These are phyloP conservation scores for Melanotaenia duboulayi DNA, from an alignment of 2,113 vertebrate species.

Conservation along the genomic window DNA sequence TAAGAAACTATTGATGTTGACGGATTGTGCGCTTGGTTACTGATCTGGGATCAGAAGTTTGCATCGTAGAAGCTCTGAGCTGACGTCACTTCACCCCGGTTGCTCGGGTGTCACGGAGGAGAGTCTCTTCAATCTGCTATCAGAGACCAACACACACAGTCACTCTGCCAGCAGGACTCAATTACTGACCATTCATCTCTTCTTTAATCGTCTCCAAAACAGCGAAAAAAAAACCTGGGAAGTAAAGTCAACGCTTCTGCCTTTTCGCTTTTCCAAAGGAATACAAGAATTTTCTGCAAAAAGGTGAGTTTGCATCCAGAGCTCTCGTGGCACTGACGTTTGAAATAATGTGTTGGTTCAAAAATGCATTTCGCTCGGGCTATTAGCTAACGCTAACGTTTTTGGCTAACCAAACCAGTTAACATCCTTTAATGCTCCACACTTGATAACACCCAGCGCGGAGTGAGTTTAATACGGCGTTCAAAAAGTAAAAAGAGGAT, in stretches of 20 bases:
- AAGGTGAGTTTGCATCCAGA: constrained; percentile 64
- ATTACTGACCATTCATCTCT: constrained; percentile 40
- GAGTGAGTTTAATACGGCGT: constrained; percentile 3
- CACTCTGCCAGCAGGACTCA: constrained; percentile 43
- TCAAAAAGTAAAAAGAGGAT: neutral
- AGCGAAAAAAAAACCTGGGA: constrained; percentile 40
- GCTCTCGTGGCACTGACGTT: neutral
- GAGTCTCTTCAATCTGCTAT: constrained; percentile 79
- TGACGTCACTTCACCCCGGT: constrained; percentile 87
- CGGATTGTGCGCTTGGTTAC: neutral
- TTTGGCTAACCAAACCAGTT: constrained; percentile 2
- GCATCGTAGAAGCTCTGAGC: constrained; percentile 60
- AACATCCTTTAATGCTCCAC: constrained; percentile 29
- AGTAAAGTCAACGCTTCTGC: constrained; percentile 41
- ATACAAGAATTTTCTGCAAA: constrained; percentile 5
- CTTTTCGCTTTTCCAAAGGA: constrained; percentile 8
- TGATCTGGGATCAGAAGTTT: constrained; percentile 4
- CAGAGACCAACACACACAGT: constrained; percentile 56
- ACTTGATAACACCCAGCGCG: constrained; percentile 14
- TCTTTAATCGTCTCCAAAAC: constrained; percentile 27
- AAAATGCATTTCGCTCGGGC: constrained; percentile 7
- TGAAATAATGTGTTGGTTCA: constrained; percentile 5
- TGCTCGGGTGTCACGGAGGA: constrained; percentile 84
- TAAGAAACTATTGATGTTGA: too few species aligned
- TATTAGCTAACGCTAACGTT: constrained; percentile 58